Conservation (phyloP, 2,888 invertebrate genomes). For the Tinea trinotella region DNA sequence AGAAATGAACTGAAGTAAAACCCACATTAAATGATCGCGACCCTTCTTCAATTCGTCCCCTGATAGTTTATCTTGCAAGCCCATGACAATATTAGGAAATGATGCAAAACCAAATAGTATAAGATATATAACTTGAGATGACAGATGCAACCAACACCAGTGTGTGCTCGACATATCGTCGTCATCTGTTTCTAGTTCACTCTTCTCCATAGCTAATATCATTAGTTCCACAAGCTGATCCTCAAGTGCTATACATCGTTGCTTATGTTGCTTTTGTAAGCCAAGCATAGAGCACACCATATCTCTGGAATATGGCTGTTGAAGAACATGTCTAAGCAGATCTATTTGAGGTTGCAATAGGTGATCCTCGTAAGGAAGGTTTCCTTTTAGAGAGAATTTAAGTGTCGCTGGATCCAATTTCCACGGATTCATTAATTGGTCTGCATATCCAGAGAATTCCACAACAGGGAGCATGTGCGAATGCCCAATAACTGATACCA, state of each 20-base stretch:
- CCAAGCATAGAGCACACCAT: slow-evolving; percentile 97
- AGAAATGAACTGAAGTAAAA: slow-evolving; percentile 95
- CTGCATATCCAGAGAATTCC: slow-evolving; percentile 92
- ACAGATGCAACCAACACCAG: slow-evolving; percentile 93
- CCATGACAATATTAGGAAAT: slow-evolving; percentile 93
- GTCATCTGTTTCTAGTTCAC: slow-evolving; percentile 77
- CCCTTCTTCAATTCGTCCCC: slow-evolving; percentile 89
- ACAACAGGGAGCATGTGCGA: slow-evolving; percentile 94
- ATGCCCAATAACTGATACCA: slow-evolving; percentile 94
- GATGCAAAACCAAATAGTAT: slow-evolving; percentile 95
- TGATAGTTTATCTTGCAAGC: slow-evolving; percentile 86
- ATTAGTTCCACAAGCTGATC: slow-evolving; percentile 94
- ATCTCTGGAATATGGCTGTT: slow-evolving; percentile 95
- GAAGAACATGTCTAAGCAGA: slow-evolving; percentile 89
- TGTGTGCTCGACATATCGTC: slow-evolving; percentile 78
- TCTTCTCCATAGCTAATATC: slow-evolving; percentile 92
- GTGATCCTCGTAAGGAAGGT: slow-evolving; percentile 91
- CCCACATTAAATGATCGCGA: slow-evolving; percentile 99
- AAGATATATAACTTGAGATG: slow-evolving; percentile 95
- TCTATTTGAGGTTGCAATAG: slow-evolving; percentile 90
- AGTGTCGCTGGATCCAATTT: slow-evolving; percentile 88
- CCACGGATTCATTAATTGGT: slow-evolving; percentile 94
- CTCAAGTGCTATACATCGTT: slow-evolving; percentile 89
- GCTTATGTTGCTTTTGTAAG: slow-evolving; percentile 92
- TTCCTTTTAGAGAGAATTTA: slow-evolving; percentile 75